phyloP scores from a whole-genome alignment of 2,888 invertebrate species.

The Meteorus colon region DNA sequence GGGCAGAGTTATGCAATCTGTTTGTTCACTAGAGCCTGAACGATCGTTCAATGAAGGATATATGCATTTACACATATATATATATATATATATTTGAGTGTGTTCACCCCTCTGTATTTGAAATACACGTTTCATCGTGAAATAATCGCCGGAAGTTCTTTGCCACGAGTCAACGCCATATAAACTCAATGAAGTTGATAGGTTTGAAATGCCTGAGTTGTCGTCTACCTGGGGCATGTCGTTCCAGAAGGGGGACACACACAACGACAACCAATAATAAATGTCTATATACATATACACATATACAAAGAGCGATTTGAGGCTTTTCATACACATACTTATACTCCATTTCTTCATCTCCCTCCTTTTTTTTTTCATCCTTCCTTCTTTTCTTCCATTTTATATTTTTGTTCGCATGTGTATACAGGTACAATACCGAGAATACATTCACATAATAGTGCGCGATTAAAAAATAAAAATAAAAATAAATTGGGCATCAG shows the following conservation, averaged over 20 bases:
- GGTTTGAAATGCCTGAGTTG: conserved; percentile 10
- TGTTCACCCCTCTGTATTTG: conserved; percentile 15
- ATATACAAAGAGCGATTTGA: not conserved
- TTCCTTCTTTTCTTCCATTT: not conserved
- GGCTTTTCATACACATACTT: not conserved
- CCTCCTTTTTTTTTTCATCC: not conserved
- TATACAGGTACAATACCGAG: no score
- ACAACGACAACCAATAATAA: not conserved
- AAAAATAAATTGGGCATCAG: conserved; percentile 2
- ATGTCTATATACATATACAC: not conserved
- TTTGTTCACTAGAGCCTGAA: conserved; percentile 15
- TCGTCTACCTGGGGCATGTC: conserved; percentile 3
- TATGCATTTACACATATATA: not conserved
- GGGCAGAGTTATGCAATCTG: conserved; percentile 1
- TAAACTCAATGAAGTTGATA: conserved; percentile 13
- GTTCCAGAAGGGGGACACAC: conserved; percentile 9
- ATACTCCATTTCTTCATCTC: not conserved
- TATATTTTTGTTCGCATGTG: not conserved
- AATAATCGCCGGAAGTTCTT: conserved; percentile 21
- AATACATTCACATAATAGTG: not conserved
- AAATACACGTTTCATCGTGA: conserved; percentile 1
- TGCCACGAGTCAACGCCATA: conserved; percentile 20
- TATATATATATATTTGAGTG: not conserved
- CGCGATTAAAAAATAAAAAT: not conserved
- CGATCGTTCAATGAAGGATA: conserved; percentile 9